phyloP scores from a whole-genome alignment of 2,888 invertebrate genomes.

The Osmoderma eremita region DNA sequence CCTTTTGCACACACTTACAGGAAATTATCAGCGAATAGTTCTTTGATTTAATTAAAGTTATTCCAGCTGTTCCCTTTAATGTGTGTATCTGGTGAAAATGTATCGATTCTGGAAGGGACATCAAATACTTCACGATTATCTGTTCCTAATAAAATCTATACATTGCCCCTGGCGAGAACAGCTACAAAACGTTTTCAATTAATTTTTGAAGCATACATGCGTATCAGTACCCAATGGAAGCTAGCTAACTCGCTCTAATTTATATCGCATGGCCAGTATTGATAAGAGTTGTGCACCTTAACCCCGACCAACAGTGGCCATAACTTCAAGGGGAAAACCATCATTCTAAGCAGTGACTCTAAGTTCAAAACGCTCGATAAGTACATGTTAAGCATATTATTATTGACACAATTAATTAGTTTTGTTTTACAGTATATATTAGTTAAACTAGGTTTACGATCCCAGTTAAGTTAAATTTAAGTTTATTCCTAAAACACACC shows the following conservation, averaged over 20 bases:
- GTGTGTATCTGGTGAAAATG: slow-evolving; percentile 5
- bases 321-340: slow-evolving; percentile 35
- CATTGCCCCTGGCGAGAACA: slow-evolving; percentile 4
- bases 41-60: slow-evolving; percentile 29
- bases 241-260: not conserved
- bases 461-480: slow-evolving; percentile 43
- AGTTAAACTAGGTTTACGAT: slow-evolving; percentile 47
- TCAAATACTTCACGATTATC: slow-evolving; percentile 33
- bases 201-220: not conserved
- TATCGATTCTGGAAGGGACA: slow-evolving; percentile 32
- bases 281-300: slow-evolving; percentile 54
- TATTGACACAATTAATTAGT: slow-evolving; percentile 44
- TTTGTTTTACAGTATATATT: slow-evolving; percentile 38
- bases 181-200: slow-evolving; percentile 6
- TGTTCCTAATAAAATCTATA: slow-evolving; percentile 29
- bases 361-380: slow-evolving; percentile 47
- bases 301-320: slow-evolving; percentile 55
- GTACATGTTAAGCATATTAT: slow-evolving; percentile 46
- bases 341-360: slow-evolving; percentile 46
- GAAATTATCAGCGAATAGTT: slow-evolving; percentile 57
- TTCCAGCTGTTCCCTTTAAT: slow-evolving; percentile 19
- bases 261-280: slow-evolving; percentile 48
- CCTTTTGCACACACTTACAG: slow-evolving; percentile 55
- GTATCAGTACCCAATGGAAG: slow-evolving; percentile 21
- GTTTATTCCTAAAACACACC: slow-evolving; percentile 60